Evolutionary conservation across 2,888 invertebrate species (phyloP).

Genomic region (Acleris emargana): DNA sequence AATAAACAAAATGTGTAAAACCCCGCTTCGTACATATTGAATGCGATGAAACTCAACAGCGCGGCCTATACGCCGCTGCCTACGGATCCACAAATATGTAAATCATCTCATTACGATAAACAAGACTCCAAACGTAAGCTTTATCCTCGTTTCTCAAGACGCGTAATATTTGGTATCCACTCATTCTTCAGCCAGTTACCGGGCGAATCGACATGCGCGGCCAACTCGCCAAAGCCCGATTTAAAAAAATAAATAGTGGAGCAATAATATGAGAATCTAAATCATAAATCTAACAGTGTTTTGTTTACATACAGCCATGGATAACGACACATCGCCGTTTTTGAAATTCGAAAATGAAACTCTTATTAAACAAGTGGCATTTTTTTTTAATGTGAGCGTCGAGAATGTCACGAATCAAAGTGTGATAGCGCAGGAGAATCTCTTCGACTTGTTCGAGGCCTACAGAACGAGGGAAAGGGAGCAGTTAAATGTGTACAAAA

Average conservation of each 20-base stretch:
- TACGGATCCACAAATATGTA: constrained; percentile 63
- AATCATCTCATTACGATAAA: constrained; percentile 65
- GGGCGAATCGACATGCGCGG: constrained; percentile 57
- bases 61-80: constrained; percentile 37
- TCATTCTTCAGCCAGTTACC: constrained; percentile 58
- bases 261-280: constrained; percentile 13
- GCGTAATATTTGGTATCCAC: constrained; percentile 56
- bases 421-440: constrained; percentile 54
- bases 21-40: constrained; percentile 1
- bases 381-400: constrained; percentile 55
- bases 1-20: constrained; percentile 11
- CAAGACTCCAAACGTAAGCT: constrained; percentile 51
- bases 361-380: constrained; percentile 51
- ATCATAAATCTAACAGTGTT: constrained; percentile 23
- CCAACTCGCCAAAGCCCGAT: constrained; percentile 15
- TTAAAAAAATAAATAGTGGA: constrained; percentile 27
- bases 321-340: constrained; percentile 25
- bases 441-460: constrained; percentile 64
- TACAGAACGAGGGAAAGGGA: constrained; percentile 64
- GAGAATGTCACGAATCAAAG: constrained; percentile 57
- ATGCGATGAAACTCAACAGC: constrained; percentile 21
- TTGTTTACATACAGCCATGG: constrained; percentile 33
- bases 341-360: constrained; percentile 47
- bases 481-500: constrained; percentile 76
- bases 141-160: constrained; percentile 53